Percentiles rank a stretch among this genome's conserved stretches.
Conservation (phyloP, 2,113 vertebrate species). For the Gambusia holbrooki region DNA sequence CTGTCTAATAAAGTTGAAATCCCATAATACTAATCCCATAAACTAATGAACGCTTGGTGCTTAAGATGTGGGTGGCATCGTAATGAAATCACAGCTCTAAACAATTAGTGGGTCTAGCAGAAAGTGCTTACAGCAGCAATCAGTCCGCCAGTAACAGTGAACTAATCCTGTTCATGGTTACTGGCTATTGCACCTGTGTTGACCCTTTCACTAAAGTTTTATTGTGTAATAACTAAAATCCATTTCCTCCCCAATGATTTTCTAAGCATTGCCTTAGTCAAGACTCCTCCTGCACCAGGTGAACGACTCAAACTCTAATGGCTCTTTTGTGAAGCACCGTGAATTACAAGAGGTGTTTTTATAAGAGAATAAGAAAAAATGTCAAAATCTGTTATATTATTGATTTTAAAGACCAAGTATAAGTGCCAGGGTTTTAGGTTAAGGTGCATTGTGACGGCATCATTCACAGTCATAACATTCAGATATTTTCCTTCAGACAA, state of each 20-base stretch:
- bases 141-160: no score
- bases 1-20: not conserved
- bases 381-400: not conserved
- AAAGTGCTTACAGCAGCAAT: not conserved
- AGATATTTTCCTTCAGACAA: no score
- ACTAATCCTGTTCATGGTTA: not conserved
- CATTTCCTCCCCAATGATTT: not conserved
- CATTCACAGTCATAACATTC: no score
- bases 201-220: not conserved
- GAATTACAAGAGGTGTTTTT: not conserved
- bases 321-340: not conserved
- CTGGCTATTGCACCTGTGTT: not conserved
- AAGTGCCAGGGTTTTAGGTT: not conserved
- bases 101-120: not conserved
- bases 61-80: not conserved
- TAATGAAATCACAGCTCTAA: not conserved
- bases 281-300: not conserved
- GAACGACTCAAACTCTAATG: not conserved
- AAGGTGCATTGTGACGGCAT: not conserved
- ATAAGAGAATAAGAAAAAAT: not conserved
- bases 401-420: not conserved
- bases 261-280: not conserved
- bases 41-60: not conserved
- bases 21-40: conserved; percentile 1
- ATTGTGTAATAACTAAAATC: not conserved